These are phyloP conservation scores for Papilio elwesi DNA, from an alignment of 2,888 invertebrate genomes.

Conservation along the genomic window DNA sequence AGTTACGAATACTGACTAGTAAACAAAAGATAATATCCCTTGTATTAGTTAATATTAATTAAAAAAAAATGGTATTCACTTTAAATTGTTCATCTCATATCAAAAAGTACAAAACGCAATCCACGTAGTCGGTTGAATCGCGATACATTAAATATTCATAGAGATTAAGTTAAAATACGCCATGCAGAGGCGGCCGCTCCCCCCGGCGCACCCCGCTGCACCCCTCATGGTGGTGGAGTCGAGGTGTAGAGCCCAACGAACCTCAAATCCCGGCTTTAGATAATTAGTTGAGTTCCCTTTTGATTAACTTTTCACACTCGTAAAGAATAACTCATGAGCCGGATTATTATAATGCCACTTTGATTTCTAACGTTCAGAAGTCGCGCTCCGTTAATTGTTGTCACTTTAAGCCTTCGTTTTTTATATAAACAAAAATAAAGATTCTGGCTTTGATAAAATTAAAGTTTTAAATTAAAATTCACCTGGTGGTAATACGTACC, in stretches of 20 bases:
- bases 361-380: constrained; percentile 2
- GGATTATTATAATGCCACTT: constrained; percentile 13
- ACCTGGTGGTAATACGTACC: too few species aligned
- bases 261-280: constrained; percentile 62
- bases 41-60: constrained; percentile 30
- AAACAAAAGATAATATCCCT: not conserved
- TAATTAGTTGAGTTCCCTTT: constrained; percentile 58
- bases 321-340: constrained; percentile 23
- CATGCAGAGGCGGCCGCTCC: constrained; percentile 51
- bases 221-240: not conserved
- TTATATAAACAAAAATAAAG: too few species aligned
- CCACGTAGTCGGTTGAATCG: constrained; percentile 25
- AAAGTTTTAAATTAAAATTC: too few species aligned
- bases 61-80: constrained; percentile 31
- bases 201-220: not conserved
- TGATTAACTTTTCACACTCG: constrained; percentile 50
- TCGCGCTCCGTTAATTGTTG: not conserved
- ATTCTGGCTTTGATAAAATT: too few species aligned
- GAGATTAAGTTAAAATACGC: constrained; percentile 66
- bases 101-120: constrained; percentile 34
- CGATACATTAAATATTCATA: constrained; percentile 47
- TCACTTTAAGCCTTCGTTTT: not conserved
- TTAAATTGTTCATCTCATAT: constrained; percentile 26
- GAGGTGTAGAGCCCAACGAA: constrained; percentile 19
- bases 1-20: not conserved